Evolutionary conservation across 2,797 vertebrate genomes (phyloP), one percentile per base, ranked within the genome.

Genomic region (Linurgus olivaceus): DNA sequence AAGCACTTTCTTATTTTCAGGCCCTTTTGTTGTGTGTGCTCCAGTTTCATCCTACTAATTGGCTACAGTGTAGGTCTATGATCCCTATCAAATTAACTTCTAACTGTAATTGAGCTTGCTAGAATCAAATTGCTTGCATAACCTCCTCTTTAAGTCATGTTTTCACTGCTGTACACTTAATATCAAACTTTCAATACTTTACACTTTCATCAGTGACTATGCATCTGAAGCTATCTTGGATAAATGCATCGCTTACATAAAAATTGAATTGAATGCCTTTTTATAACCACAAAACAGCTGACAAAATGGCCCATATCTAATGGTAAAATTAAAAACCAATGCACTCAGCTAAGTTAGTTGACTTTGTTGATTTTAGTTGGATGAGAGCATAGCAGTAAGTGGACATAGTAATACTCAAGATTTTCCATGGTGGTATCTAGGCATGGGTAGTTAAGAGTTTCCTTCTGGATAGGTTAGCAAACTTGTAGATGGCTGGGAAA

Each of bases 81-180:
- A 96, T 96, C 92, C 86, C 92, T 97, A 93, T 95, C 89, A 96
- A 96, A 96, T 96, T 95, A 96, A 93, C 75, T 96, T 68, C 84
- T 72, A 55, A 55, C 89, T 77, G 72, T 94, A 96, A 95, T 51
- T 91, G 91, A 95, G 81, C 38, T 71, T 91, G 72, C 62, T 77
- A 85, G 38, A 87, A 67, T 74, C 57, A 2, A 35, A 89, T 25
- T 92, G 86, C 57, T 81, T 80, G 44, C 48, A 71, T 74, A 94
- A 85, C 57, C 81, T 77, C 50, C 86, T 76, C 68, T 85, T 66
- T 54, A 91, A 95, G 72, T 59, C 52, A 21, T 51, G 70, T 59
- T 82, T 59, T 87, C 52, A 11, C 26, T 92, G 76, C 54, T 93
- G 51, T 26, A 91, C 47, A 54, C 17, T 74, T 77, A 58, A 58